Evolutionary conservation across 2,113 vertebrate species (phyloP).

Genomic region (Lucifuga dentata): DNA sequence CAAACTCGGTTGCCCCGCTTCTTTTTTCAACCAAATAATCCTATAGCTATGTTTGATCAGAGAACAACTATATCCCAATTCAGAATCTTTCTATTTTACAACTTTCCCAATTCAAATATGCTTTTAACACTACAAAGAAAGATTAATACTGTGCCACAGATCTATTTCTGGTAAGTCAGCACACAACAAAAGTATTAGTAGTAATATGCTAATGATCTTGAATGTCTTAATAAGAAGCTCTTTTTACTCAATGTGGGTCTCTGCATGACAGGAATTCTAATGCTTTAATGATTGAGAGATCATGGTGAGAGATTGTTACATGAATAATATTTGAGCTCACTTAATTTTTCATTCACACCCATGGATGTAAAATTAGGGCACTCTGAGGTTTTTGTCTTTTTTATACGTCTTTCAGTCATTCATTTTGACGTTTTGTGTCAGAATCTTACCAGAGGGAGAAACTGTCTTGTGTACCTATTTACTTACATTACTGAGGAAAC

Average conservation of each 20-base stretch:
- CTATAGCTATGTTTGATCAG: slow-evolving; percentile 8
- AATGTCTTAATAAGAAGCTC: slow-evolving; percentile 28
- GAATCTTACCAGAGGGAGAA: slow-evolving; percentile 29
- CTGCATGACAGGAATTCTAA: slow-evolving; percentile 5
- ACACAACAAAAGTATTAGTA: slow-evolving; percentile 1
- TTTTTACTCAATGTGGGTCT: slow-evolving; percentile 12
- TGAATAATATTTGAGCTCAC: slow-evolving; percentile 35
- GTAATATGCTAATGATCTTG: slow-evolving; percentile 32
- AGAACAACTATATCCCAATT: slow-evolving; percentile 24
- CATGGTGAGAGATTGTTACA: slow-evolving; percentile 30
- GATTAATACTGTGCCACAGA: neutral
- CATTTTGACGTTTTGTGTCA: slow-evolving; percentile 39
- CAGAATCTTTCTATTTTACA: slow-evolving; percentile 8
- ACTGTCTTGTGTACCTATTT: slow-evolving; percentile 33
- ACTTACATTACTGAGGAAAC: slow-evolving; percentile 9
- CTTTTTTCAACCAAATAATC: slow-evolving; percentile 7
- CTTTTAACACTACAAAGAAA: neutral
- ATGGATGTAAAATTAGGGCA: slow-evolving; percentile 39
- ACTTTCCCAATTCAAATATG: slow-evolving; percentile 17
- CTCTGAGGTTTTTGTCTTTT: neutral
- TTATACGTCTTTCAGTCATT: slow-evolving; percentile 29
- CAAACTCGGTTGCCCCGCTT: neutral
- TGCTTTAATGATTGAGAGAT: slow-evolving; percentile 39
- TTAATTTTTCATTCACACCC: slow-evolving; percentile 35
- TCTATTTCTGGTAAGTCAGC: neutral